Evolutionary conservation across 2,888 invertebrate species (phyloP), one percentile per base, ranked within the genome.

Genomic region (Mesochorus sp.): DNA sequence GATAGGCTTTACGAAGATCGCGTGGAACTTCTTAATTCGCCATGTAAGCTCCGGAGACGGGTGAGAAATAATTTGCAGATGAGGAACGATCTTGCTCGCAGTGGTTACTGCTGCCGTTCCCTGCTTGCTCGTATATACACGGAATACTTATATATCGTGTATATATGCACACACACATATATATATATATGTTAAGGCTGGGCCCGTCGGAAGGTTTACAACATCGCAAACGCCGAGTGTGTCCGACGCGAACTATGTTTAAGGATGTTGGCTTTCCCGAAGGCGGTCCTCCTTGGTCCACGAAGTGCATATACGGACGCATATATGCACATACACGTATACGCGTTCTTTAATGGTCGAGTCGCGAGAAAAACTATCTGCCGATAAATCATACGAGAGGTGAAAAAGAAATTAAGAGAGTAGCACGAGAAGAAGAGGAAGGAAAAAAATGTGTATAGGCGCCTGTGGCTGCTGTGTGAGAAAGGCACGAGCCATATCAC

Each of bases 311-410:
- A 64, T 10, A 5, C 47, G 10, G 19, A n/a, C n/a, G n/a, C n/a
- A n/a, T n/a, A n/a, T n/a, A n/a, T n/a, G n/a, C n/a, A n/a, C n/a
- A n/a, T n/a, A n/a, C n/a, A n/a, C n/a, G n/a, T n/a, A n/a, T n/a
- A n/a, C n/a, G n/a, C n/a, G n/a, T n/a, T n/a, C n/a, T 82, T 86
- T 83, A 84, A 85, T 85, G 81, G 74, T 71, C 62, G 59, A 72
- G 76, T 80, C 75, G 79, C 76, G 80, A 64, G 83, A 85, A 85
- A 85, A 85, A 81, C 81, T 82, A 84, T 81, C 78, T 82, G 81
- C 81, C 80, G 44, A 75, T 81, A 75, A 81, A 81, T 81, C 67
- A 80, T 62, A 76, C 39, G 74, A 53, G 67, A 67, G 74, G 62
- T 68, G 55, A 44, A 72, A 66, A n/a, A 68, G 76, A 42, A 72